phyloP scores from a whole-genome alignment of 92 coral and sea anemone species.

The Zoanthus solanderi region DNA sequence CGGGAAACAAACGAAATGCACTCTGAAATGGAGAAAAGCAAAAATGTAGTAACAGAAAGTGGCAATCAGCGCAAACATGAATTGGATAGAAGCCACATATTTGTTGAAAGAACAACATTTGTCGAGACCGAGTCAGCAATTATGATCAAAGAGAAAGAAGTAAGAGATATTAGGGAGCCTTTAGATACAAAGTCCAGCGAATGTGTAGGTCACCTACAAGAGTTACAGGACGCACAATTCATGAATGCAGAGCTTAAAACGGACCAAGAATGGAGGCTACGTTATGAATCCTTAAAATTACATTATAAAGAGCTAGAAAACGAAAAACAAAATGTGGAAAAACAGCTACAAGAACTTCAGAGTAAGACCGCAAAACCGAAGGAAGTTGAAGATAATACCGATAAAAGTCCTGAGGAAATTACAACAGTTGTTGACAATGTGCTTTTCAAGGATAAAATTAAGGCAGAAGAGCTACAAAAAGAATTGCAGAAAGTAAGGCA shows the following conservation, averaged over 20 bases:
- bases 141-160: constrained; percentile 58
- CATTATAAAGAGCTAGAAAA: constrained; percentile 79
- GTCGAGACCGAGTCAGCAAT: constrained; percentile 29
- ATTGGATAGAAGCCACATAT: constrained; percentile 23
- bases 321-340: constrained; percentile 80
- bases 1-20: constrained; percentile 43
- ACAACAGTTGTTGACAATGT: neutral
- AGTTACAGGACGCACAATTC: constrained; percentile 15
- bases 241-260: constrained; percentile 15
- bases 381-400: constrained; percentile 61
- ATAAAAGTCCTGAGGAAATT: neutral
- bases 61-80: neutral
- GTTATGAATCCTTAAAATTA: constrained; percentile 80
- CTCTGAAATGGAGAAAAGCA: constrained; percentile 43
- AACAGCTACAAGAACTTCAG: constrained; percentile 63
- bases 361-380: constrained; percentile 75
- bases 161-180: constrained; percentile 57
- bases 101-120: constrained; percentile 35
- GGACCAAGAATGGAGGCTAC: constrained; percentile 79
- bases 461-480: neutral
- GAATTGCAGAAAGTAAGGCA: constrained; percentile 15
- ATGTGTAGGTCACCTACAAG: constrained; percentile 37
- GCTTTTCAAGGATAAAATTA: neutral
- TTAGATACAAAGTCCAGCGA: constrained; percentile 62
- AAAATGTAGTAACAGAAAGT: neutral